Conservation (phyloP, 2,113 vertebrate species). For the Cariama cristata region DNA sequence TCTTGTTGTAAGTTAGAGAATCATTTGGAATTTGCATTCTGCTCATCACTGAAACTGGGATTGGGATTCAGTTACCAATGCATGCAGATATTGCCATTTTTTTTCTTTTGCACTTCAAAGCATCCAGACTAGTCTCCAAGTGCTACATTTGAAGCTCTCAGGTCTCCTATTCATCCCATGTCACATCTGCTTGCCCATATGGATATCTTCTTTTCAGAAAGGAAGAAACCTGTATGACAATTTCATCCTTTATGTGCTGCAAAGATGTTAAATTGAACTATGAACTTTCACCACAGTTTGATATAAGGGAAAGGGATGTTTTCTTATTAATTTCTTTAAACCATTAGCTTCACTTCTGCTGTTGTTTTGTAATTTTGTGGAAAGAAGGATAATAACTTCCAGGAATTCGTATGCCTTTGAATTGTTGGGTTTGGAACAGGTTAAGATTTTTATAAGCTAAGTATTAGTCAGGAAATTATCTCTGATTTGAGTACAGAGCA, state of each 20-base stretch:
- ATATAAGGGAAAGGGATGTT: background rate
- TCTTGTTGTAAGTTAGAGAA: background rate
- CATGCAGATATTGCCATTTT: background rate
- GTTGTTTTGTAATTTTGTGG: background rate
- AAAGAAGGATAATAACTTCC: background rate
- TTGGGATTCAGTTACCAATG: background rate
- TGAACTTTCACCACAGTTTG: background rate
- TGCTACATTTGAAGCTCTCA: background rate
- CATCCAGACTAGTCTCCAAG: background rate
- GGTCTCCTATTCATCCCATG: background rate
- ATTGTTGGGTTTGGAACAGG: background rate
- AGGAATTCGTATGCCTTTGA: background rate
- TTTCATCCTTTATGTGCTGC: background rate
- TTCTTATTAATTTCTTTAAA: background rate
- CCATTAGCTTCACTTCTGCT: background rate
- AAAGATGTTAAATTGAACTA: background rate
- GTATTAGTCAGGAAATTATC: background rate
- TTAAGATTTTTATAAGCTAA: background rate
- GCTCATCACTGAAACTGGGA: background rate
- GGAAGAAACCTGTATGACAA: background rate
- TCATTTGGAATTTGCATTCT: background rate
- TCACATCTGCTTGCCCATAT: background rate
- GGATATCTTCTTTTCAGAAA: background rate
- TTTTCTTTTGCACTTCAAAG: background rate
- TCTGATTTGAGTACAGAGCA: background rate